Percentiles rank a stretch among this genome's conserved stretches.
These are phyloP conservation scores for Isichthys henryi DNA, from an alignment of 2,113 vertebrate genomes.

Conservation along the genomic window DNA sequence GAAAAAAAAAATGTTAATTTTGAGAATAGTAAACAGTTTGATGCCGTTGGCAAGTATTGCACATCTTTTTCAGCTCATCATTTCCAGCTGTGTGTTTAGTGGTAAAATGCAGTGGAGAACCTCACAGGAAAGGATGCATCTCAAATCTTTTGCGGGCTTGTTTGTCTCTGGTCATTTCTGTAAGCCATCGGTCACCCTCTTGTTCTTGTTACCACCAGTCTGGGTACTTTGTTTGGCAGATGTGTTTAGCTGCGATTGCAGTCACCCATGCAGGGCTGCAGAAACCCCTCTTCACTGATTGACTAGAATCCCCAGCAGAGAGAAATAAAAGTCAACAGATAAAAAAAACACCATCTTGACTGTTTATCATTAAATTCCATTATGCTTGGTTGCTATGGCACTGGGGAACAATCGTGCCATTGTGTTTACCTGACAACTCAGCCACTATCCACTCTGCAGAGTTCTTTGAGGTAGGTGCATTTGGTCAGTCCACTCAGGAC, in stretches of 20 bases:
- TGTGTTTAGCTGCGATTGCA: background rate
- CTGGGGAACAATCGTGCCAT: background rate
- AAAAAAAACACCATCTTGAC: background rate
- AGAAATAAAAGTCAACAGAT: background rate
- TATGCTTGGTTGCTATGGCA: background rate
- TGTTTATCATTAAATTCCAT: constrained; percentile 10
- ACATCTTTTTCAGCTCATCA: background rate
- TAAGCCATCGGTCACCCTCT: background rate
- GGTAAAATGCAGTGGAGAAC: background rate
- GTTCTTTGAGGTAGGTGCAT: background rate
- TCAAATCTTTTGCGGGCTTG: background rate
- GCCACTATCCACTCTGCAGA: background rate
- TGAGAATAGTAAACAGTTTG: background rate
- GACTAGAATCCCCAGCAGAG: background rate
- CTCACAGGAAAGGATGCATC: background rate
- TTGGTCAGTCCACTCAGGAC: background rate
- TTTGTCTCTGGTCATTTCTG: background rate
- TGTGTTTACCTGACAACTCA: background rate
- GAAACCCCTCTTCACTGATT: background rate
- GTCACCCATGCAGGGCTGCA: background rate
- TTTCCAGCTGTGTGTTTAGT: background rate
- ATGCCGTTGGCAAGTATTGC: background rate
- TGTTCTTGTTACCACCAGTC: background rate
- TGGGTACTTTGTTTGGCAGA: background rate
- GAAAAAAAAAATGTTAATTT: background rate